Evolutionary conservation across 2,888 invertebrate species (phyloP), one percentile per base, ranked within the genome.

Genomic region (Diadegma fenestrale): DNA sequence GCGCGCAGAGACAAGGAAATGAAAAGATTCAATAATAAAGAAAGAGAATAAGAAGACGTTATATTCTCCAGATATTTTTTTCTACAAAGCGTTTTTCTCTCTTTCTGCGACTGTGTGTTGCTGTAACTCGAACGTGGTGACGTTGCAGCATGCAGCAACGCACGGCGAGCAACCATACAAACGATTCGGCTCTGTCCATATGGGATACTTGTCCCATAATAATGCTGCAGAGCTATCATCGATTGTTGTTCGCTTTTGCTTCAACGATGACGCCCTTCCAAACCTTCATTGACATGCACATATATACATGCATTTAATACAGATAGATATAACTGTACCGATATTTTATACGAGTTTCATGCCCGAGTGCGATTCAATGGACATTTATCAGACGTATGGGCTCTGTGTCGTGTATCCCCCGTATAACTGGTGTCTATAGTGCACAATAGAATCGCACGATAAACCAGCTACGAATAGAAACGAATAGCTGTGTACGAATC

Each of bases 241-340:
- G 90, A 92, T 92, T 91, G 91, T 92, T 91, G 91, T 92, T 91
- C 90, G 88, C 87, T 89, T 88, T 90, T 86, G 85, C 88, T 89
- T 87, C 87, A 68, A 76, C 85, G 77, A 83, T 85, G 82, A 85
- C 85, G 85, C 82, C 82, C 85, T 82, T 82, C 79, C 85, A 76
- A 82, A 72, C 71, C 45, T 64, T 37, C 51, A 80, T 73, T 80
- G 80, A 80, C 72, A 71, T 80, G 43, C 26, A 12, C 51, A 64
- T 51, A 72, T 63, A 51, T 45, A 77, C 66, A 68, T 41, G n/a
- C n/a, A 73, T 58, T 37, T 12, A 30, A 71, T 37, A 69, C 7
- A 48, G 12, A 72, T 19, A 54, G 33, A 51, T 51, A 64, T 78
- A 72, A 81, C 83, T 79, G 78, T 79, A 79, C 61, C 71, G 79